Evolutionary conservation across 30 jellyfish, hydroid and myxozoan genomes (phyloP).

Genomic region (Aurelia aurita): DNA sequence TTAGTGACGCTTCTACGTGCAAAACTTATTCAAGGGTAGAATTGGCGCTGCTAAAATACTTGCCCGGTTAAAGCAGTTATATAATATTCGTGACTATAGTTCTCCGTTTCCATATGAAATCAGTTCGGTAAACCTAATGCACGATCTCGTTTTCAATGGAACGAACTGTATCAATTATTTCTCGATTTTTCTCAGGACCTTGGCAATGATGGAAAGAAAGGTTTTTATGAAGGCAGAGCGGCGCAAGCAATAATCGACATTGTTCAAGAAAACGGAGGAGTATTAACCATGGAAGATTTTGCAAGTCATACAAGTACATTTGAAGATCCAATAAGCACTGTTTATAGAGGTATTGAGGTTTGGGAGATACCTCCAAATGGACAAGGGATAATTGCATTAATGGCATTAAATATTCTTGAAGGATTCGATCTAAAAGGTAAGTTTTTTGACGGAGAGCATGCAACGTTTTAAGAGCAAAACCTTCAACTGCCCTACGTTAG

Average conservation of each 20-base stretch:
- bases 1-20: too few species aligned
- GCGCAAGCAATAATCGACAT: slow-evolving; percentile 85
- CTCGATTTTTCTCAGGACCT: slow-evolving; percentile 58
- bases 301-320: slow-evolving; percentile 63
- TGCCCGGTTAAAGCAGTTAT: too few species aligned
- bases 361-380: slow-evolving; percentile 98
- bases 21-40: too few species aligned
- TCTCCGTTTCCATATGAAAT: too few species aligned
- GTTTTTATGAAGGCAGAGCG: slow-evolving; percentile 82
- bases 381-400: slow-evolving; percentile 91
- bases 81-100: too few species aligned
- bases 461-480: too few species aligned
- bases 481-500: too few species aligned
- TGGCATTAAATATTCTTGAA: slow-evolving; percentile 86
- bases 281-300: slow-evolving; percentile 74
- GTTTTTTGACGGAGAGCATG: neutral
- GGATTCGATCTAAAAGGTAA: slow-evolving; percentile 76
- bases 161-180: too few species aligned
- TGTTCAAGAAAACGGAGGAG: slow-evolving; percentile 87
- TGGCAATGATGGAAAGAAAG: slow-evolving; percentile 79
- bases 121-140: too few species aligned
- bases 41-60: too few species aligned
- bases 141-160: too few species aligned
- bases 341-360: slow-evolving; percentile 77
- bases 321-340: slow-evolving; percentile 84